These are phyloP conservation scores for Podargus strigoides DNA, from an alignment of 2,797 vertebrate genomes.

Conservation along the genomic window DNA sequence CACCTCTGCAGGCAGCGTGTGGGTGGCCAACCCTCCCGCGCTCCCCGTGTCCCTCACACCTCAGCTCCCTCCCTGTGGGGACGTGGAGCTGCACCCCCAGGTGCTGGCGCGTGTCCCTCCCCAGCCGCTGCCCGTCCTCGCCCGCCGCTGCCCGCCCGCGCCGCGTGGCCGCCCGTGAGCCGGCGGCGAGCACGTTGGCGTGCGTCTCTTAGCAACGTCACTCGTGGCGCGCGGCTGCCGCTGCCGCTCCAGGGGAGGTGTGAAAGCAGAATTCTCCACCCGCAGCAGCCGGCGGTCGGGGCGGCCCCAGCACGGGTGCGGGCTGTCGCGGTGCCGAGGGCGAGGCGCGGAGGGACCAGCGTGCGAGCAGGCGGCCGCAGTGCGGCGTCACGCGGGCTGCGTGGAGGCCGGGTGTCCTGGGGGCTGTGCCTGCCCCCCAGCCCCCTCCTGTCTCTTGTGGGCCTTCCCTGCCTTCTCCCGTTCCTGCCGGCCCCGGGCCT, in stretches of 20 bases:
- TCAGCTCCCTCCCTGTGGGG: rapidly evolving
- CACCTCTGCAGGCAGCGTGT: rapidly evolving
- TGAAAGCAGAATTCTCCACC: background rate
- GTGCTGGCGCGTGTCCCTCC: rapidly evolving
- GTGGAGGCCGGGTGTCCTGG: rapidly evolving
- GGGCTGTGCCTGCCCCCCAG: background rate
- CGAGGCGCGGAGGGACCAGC: too few relatives aligned
- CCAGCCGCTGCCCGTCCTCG: background rate
- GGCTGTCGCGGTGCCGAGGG: too few relatives aligned
- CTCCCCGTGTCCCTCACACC: rapidly evolving
- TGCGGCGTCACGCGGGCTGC: background rate
- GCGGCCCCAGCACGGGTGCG: too few relatives aligned
- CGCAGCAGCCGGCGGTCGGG: rapidly evolving
- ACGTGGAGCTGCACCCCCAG: rapidly evolving
- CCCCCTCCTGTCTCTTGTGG: background rate
- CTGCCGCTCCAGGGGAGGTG: background rate
- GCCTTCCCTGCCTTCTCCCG: background rate
- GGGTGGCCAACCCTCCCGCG: rapidly evolving
- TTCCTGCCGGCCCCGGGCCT: too few relatives aligned
- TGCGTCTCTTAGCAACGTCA: constrained; percentile 48
- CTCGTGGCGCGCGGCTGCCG: background rate
- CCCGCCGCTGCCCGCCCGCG: background rate
- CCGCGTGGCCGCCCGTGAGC: background rate
- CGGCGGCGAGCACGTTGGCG: background rate
- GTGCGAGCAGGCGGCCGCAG: too few relatives aligned